Base-by-base conservation (phyloP, 2,888 invertebrate species). In the Zygogramma bicolorata region DNA sequence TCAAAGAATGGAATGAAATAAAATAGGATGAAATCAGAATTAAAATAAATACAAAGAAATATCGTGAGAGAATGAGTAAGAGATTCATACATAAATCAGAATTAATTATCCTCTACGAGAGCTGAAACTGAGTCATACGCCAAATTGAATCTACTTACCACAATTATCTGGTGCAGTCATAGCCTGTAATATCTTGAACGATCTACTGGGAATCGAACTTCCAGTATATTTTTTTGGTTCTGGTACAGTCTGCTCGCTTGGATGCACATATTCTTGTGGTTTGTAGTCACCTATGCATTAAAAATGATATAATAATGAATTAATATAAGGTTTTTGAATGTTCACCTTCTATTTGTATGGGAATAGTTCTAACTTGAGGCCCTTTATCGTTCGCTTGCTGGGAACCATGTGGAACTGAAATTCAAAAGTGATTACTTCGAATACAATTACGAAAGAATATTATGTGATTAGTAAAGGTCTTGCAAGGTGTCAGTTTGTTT, bases 171-270 rank as follows among this genome's bases (percentile, higher is more conserved):
- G 91, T 74, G 91, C 91, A 76, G 93, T 94, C 93, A 94, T 93
- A 63, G 93, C 93, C 87, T 95, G 94, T 68, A 95, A 87, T 84
- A 93, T 92, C 86, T 91, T 92, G 87, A 95, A 95, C 46, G 94
- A 93, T 85, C 93, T 90, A 77, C 94, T 94, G 66, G 95, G 95
- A 86, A 95, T 95, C 77, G 93, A 91, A 82, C 93, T 92, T 68
- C 95, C 95, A 82, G 90, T 93, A 83, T 93, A 93, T 83, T 92
- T 93, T 84, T 91, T 92, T 59, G 93, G 93, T 84, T 93, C 93
- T 74, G 88, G 90, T 66, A 89, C 92, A 73, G 92, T 92, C 84
- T 91, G 91, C 84, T 93, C 91, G 83, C 92, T 92, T 59, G 93
- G 90, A 76, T 91, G 93, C 70, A 92, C 84, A 71, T 86, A 86